Percentiles rank a stretch among this genome's conserved stretches.
phyloP scores from a whole-genome alignment of 2,797 vertebrate genomes.

The Acanthurus lineatus region DNA sequence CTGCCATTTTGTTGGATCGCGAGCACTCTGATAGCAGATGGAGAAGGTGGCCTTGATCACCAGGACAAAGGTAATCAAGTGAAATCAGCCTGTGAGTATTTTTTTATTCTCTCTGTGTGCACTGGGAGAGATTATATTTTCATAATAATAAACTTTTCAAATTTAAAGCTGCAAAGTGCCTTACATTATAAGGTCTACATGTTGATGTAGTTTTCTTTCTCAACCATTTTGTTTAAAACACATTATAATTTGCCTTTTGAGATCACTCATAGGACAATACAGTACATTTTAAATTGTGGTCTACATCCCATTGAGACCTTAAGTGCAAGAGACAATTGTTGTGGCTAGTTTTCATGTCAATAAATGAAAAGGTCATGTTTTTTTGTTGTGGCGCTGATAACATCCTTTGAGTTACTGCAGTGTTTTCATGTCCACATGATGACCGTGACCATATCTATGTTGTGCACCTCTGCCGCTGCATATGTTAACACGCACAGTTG shows the following conservation, averaged over 20 bases:
- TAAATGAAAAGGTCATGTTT: background rate
- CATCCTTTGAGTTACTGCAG: background rate
- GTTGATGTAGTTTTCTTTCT: background rate
- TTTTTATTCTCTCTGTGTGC: background rate
- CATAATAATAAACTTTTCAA: background rate
- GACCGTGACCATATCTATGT: conserved; percentile 44
- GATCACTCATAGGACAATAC: background rate
- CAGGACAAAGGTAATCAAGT: conserved; percentile 63
- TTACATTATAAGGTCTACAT: background rate
- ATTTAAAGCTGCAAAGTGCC: background rate
- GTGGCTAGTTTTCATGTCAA: conserved; percentile 16
- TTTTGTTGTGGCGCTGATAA: conserved; percentile 40
- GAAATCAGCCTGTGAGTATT: conserved; percentile 45
- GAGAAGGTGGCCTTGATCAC: conserved; percentile 66
- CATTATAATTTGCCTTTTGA: too few relatives aligned
- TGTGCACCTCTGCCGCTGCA: conserved; percentile 10
- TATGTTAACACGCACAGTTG: background rate
- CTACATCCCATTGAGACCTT: background rate
- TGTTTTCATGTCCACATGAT: conserved; percentile 21
- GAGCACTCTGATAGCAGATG: conserved; percentile 61
- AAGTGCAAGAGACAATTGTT: background rate
- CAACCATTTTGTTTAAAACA: too few relatives aligned
- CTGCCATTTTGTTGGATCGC: conserved; percentile 41
- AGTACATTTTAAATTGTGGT: background rate
- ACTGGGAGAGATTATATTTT: background rate